Evolutionary conservation across 2,797 vertebrate genomes (phyloP), one percentile per base, ranked within the genome.

Genomic region (Emydoidea blandingii): DNA sequence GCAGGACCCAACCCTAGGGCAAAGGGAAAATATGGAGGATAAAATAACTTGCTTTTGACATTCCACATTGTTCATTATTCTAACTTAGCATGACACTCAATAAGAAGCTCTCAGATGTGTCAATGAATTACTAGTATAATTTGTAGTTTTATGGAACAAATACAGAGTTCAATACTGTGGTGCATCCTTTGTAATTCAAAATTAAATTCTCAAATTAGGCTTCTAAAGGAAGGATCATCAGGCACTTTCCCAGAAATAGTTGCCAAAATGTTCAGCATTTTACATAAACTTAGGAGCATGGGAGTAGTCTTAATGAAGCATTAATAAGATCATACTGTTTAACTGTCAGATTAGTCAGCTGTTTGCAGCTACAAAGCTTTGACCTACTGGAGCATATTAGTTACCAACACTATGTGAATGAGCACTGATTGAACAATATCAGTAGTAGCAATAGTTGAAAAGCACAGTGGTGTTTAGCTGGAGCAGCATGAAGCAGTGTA

Each of bases 101-200:
- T 27, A 85, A 86, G 82, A 89, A 91, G 19, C 3, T 65, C 9
- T 3, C 5, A 74, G 49, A 87, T 92, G 9, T 79, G 41, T 52
- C 91, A 89, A 59, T 95, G 15, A 52, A 23, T 27, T 68, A 44
- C 21, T 54, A 65, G n/a, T n/a, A 50, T 27, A 88, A 16, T 85
- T 78, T 91, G 44, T 44, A 44, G 4, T 79, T 92, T 92, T 91
- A 89, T 82, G 14, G 81, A 92, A 47, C 74, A 92, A 21, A 78
- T 57, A 59, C 19, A 49, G 29, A 83, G 52, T 86, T 96, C 47
- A 27, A 31, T n/a, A 18, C 16, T 53, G 65, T 50, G 44, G 65
- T 87, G n/a, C n/a, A 87, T 86, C 79, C 34, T 91, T 96, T 86
- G 31, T 85, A 92, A 93, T 57, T 94, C 59, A 97, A 95, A 96